Conservation (phyloP, 2,797 vertebrate species). For the Pristis pectinata region DNA sequence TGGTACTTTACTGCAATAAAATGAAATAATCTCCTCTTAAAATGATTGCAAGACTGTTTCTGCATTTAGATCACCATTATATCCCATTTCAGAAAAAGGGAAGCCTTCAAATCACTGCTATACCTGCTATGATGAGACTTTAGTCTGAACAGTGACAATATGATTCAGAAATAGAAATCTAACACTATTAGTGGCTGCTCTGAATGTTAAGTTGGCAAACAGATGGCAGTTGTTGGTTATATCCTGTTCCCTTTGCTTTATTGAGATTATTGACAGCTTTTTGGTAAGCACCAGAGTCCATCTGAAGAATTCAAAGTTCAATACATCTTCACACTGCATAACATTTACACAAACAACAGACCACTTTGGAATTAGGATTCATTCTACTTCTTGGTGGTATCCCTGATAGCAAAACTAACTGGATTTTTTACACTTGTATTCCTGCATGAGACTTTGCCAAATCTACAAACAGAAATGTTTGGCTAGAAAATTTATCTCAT, state of each 20-base stretch:
- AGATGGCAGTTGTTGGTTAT: neutral
- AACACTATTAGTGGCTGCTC: neutral
- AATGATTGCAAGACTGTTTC: constrained; percentile 2
- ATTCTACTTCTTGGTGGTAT: neutral
- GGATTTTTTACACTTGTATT: neutral
- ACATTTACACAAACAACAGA: neutral
- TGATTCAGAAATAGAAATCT: neutral
- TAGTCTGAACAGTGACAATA: neutral
- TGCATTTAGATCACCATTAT: neutral
- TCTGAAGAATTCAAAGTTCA: neutral
- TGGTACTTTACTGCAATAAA: neutral
- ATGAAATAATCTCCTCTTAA: constrained; percentile 13
- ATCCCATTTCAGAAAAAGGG: neutral
- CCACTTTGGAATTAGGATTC: neutral
- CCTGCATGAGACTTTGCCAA: neutral
- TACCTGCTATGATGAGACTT: neutral
- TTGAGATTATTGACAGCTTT: neutral
- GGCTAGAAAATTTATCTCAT: neutral
- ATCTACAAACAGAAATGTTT: neutral
- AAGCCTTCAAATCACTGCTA: neutral
- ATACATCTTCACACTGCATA: neutral
- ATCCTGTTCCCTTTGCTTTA: neutral
- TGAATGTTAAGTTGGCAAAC: neutral
- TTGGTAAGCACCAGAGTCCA: neutral
- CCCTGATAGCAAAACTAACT: neutral